Conservation (phyloP, 2,797 vertebrate genomes). For the Sparidentex hasta region DNA sequence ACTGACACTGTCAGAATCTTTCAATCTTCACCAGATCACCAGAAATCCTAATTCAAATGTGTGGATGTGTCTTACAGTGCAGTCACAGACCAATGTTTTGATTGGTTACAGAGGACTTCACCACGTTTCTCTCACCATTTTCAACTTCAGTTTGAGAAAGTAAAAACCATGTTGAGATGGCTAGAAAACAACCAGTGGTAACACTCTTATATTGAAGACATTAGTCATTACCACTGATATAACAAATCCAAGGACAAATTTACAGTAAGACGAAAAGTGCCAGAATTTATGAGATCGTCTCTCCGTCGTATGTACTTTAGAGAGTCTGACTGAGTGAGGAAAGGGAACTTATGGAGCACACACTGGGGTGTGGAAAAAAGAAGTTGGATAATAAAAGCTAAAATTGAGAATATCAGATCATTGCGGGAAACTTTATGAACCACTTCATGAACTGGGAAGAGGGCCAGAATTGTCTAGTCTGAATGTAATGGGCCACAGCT, state of each 20-base stretch:
- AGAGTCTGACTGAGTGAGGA: neutral
- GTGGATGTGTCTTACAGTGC: neutral
- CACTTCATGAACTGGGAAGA: neutral
- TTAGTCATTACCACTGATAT: neutral
- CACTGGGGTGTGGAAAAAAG: neutral
- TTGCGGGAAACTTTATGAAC: neutral
- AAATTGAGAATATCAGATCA: neutral
- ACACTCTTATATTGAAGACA: too few species aligned
- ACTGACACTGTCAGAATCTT: neutral
- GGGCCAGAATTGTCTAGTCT: neutral
- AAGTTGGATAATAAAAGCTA: neutral
- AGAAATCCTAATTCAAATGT: neutral
- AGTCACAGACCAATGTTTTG: neutral
- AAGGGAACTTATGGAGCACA: neutral
- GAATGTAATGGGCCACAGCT: neutral
- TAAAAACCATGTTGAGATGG: too few species aligned
- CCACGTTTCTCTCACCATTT: neutral
- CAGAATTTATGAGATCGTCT: neutral
- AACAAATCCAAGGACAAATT: neutral
- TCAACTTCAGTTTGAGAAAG: neutral
- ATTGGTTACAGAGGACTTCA: neutral
- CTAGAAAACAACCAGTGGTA: neutral
- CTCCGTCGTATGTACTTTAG: neutral
- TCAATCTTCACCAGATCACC: neutral
- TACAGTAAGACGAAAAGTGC: neutral